These are phyloP conservation scores for Heliconius congener DNA, from an alignment of 1,140 invertebrate species.

Conservation along the genomic window DNA sequence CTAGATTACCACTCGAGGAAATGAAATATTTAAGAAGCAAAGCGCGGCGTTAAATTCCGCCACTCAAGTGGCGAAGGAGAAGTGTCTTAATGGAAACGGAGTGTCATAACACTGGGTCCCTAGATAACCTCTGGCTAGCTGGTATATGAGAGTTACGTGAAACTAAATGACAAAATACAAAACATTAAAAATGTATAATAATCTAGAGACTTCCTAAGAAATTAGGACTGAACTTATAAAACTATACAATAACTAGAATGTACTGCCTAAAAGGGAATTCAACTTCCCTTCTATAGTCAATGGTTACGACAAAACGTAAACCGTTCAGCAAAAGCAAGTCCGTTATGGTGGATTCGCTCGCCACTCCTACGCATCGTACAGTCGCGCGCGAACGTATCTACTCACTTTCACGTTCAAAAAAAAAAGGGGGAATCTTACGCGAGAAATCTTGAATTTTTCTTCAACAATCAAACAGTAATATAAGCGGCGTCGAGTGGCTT, in stretches of 20 bases:
- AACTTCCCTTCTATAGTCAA: neutral
- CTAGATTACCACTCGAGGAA: too few relatives aligned
- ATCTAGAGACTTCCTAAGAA: neutral
- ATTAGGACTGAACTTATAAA: neutral
- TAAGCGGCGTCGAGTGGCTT: constrained; percentile 46
- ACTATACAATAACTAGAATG: neutral
- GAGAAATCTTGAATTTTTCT: constrained; percentile 63
- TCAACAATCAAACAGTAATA: constrained; percentile 52
- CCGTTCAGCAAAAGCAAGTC: constrained; percentile 15
- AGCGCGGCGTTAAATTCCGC: too few relatives aligned
- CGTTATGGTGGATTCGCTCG: constrained; percentile 21
- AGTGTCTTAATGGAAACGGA: too few relatives aligned
- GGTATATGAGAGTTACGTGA: too few relatives aligned
- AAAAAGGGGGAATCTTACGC: constrained; percentile 59
- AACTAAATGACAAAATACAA: too few relatives aligned
- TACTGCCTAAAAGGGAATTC: neutral
- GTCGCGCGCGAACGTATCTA: constrained; percentile 64
- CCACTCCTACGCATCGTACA: constrained; percentile 56
- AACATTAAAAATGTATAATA: neutral
- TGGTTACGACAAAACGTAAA: constrained; percentile 14
- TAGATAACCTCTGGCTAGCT: too few relatives aligned
- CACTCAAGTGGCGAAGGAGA: too few relatives aligned
- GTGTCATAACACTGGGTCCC: too few relatives aligned
- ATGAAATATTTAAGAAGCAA: too few relatives aligned
- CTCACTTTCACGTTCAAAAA: constrained; percentile 70